Conservation (phyloP, 2,888 invertebrate species). For the Gryllus longicercus region DNA sequence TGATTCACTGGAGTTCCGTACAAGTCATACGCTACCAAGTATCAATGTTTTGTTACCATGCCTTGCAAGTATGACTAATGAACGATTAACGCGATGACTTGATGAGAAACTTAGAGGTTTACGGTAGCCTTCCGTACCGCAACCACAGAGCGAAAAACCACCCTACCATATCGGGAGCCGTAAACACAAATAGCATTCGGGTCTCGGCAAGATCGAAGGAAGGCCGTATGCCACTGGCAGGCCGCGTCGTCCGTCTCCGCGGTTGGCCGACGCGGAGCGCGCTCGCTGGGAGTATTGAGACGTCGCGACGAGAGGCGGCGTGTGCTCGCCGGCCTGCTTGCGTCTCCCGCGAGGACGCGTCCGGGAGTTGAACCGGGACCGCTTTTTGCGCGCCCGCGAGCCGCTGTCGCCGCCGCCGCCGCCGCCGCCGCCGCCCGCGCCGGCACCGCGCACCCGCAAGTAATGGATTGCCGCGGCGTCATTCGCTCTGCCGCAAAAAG, state of each 20-base stretch:
- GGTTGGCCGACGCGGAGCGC: background rate
- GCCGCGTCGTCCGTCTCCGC: background rate
- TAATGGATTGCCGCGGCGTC: background rate
- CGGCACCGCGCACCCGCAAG: background rate
- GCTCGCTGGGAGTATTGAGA: background rate
- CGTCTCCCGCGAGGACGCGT: background rate
- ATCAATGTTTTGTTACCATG: too few species aligned
- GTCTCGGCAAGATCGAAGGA: too few species aligned
- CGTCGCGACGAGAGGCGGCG: background rate
- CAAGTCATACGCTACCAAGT: too few species aligned
- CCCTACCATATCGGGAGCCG: too few species aligned
- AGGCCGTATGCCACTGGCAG: background rate
- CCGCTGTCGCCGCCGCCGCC: background rate
- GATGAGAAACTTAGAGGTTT: too few species aligned
- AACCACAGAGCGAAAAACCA: too few species aligned
- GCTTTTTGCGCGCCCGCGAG: background rate
- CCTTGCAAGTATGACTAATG: too few species aligned
- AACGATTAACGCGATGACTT: too few species aligned
- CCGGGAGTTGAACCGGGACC: background rate
- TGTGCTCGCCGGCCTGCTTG: too few species aligned
- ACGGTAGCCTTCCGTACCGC: too few species aligned
- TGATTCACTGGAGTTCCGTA: too few species aligned
- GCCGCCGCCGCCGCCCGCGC: background rate
- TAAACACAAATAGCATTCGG: too few species aligned
- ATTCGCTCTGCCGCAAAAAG: background rate